Evolutionary conservation across 2,797 vertebrate genomes (phyloP), one percentile per base, ranked within the genome.

Genomic region (Etheostoma perlongum): DNA sequence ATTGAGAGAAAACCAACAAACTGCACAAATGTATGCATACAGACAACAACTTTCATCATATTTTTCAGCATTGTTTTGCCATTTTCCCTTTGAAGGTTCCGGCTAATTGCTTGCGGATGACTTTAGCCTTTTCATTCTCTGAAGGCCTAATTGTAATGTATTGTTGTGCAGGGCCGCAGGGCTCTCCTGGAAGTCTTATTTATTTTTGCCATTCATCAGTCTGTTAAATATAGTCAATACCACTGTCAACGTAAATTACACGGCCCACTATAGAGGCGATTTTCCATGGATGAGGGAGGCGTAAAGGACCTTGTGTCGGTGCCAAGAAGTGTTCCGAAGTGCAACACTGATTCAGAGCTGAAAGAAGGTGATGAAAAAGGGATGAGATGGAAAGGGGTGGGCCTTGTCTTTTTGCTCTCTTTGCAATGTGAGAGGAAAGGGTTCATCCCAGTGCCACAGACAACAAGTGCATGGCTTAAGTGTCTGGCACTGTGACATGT

Each of bases 161-260:
- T 88, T 89, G 83, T 86, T 82, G 74, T 67, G 82, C 65, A 83
- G 78, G 82, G 62, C 81, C 36, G 53, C 74, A 8, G 81, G 81
- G 69, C 71, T 88, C 83, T 72, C 81, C 71, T 84, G 72, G 76
- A 89, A 86, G 83, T 76, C 82, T 86, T 91, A 91, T 90, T 88
- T 88, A 91, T 91, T 89, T 84, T 90, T 89, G 80, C 83, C 75
- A 90, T 90, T 91, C 79, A 92, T 91, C 88, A 89, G 79, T 88
- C 85, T 87, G 85, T 90, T 90, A 86, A 92, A 91, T 87, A 88
- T 82, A 90, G 90, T 91, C 85, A 89, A 89, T 88, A 83, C 81
- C 75, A 59, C 81, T 84, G 87, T 86, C 82, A 63, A 66, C 52
- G 72, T 83, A 90, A 91, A 93, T 86, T 87, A 86, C 76, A 83